phyloP scores from a whole-genome alignment of 2,113 vertebrate species.

The Antechinus stuartii region DNA sequence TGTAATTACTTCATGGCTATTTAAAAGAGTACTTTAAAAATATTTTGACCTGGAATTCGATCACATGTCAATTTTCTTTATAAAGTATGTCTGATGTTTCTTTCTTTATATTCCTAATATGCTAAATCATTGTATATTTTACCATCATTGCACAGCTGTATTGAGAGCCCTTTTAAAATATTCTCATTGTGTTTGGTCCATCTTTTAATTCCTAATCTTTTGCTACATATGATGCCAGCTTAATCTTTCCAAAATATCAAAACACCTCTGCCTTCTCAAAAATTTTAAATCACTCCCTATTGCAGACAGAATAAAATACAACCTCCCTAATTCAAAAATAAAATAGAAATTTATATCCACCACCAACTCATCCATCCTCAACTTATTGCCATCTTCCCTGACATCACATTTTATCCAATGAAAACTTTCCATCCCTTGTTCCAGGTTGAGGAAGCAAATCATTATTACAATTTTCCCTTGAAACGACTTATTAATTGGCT shows the following conservation, averaged over 20 bases:
- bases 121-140: neutral
- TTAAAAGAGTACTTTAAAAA: too few species aligned
- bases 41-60: neutral
- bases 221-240: neutral
- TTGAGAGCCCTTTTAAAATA: neutral
- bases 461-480: neutral
- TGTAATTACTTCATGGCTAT: neutral
- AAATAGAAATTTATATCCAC: neutral
- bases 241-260: neutral
- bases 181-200: conserved; percentile 4
- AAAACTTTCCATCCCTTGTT: neutral
- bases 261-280: neutral
- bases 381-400: neutral
- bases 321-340: neutral
- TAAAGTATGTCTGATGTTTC: neutral
- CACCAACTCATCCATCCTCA: neutral
- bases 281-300: neutral
- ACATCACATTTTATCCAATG: neutral
- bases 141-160: neutral
- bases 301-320: neutral
- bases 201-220: neutral
- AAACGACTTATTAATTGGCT: neutral
- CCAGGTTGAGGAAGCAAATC: neutral
- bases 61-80: neutral
- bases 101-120: neutral